Evolutionary conservation across 2,113 vertebrate genomes (phyloP), one percentile per base, ranked within the genome.

Genomic region (Chaetodon trifascialis): DNA sequence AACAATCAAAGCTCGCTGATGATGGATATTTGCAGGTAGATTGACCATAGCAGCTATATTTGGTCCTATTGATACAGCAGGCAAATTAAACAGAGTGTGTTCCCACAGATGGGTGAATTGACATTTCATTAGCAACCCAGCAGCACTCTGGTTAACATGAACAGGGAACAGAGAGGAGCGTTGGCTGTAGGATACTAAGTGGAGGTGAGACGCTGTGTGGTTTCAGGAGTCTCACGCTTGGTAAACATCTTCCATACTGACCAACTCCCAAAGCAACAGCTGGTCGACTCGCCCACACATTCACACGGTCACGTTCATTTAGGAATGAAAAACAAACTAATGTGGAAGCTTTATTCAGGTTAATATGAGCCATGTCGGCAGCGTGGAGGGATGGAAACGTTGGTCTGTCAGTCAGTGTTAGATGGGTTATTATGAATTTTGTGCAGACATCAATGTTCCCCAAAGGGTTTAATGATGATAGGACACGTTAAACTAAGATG

Each of bases 81-180:
- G 71, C 74, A 86, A 73, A 86, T 78, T 80, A 92, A 94, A 92
- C 91, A 90, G 15, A 83, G 25, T 9, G 64, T 62, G 47, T 80
- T 76, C 87, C 86, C 93, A 77, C 88, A 90, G 51, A 65, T 0
- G 30, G 64, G 40, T 6, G 44, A 62, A 89, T 76, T 89, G 73
- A 86, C 65, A 77, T 84, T 89, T 89, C 73, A 88, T 82, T 83
- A 84, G 56, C 68, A 73, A 60, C 25, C 66, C 44, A 62, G 83
- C 65, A 73, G 84, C 23, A 67, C 40, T 42, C 15, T 44, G 44
- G 46, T 64, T 54, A 56, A 80, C 65, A 16, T 62, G 76, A 79
- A 34, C 17, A 58, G 40, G 19, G 30, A 79, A 58, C 58, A 25
- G 36, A 52, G 34, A 2, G 36, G 36, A 16, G 36, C 30, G 46